Percentiles rank a stretch among this genome's conserved stretches.
Conservation (phyloP, 1,140 invertebrate genomes). For the Tetramorium parvispinum region DNA sequence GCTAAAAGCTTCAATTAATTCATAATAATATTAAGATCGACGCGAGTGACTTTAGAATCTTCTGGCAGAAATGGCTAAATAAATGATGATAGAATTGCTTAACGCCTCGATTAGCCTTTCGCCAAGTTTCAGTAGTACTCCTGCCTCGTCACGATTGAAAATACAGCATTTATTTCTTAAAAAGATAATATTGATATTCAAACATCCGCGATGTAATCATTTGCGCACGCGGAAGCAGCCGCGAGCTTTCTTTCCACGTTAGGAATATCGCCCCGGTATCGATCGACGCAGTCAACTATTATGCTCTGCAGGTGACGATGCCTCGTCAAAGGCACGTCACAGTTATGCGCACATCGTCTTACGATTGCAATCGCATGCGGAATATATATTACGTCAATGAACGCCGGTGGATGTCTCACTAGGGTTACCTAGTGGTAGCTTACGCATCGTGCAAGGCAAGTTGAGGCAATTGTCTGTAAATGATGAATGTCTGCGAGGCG, state of each 20-base stretch:
- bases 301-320: constrained; percentile 9
- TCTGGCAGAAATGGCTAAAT: constrained; percentile 8
- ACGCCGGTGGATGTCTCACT: constrained; percentile 60
- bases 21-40: constrained; percentile 26
- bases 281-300: constrained; percentile 35
- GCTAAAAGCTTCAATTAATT: constrained; percentile 1
- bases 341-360: constrained; percentile 47
- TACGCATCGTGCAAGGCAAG: constrained; percentile 72
- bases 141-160: background rate
- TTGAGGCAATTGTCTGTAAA: constrained; percentile 82
- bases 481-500: constrained; percentile 79
- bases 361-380: constrained; percentile 52
- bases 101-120: background rate
- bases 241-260: background rate
- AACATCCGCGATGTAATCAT: constrained; percentile 30
- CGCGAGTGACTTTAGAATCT: constrained; percentile 17
- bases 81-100: constrained; percentile 14
- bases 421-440: constrained; percentile 58
- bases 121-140: background rate
- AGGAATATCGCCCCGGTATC: constrained; percentile 5
- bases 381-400: constrained; percentile 72
- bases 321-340: constrained; percentile 28
- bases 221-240: background rate
- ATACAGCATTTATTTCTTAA: constrained; percentile 7
- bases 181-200: constrained; percentile 41